Conservation (phyloP, 2,113 vertebrate species). For the Girardinichthys multiradiatus region DNA sequence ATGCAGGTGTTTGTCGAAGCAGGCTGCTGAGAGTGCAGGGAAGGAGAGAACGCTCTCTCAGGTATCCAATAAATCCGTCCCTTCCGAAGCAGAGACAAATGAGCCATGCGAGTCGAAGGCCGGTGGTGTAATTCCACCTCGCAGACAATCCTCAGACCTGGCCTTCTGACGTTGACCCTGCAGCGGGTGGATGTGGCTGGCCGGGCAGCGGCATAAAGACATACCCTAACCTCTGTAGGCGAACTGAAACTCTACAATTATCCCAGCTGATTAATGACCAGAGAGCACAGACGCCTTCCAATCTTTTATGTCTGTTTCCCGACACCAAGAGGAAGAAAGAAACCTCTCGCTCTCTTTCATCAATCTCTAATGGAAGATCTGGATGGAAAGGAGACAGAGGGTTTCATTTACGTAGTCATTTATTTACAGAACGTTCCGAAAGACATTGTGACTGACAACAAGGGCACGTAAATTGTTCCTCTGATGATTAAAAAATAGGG, state of each 20-base stretch:
- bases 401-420: slow-evolving; percentile 67
- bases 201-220: slow-evolving; percentile 24
- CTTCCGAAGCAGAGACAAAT: slow-evolving; percentile 72
- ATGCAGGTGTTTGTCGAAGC: slow-evolving; percentile 76
- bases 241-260: slow-evolving; percentile 7
- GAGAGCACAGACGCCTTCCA: slow-evolving; percentile 2
- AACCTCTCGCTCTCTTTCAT: slow-evolving; percentile 38
- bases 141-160: slow-evolving; percentile 46
- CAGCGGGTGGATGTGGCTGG: slow-evolving; percentile 37
- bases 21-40: slow-evolving; percentile 81
- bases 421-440: slow-evolving; percentile 65
- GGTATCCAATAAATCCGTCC: slow-evolving; percentile 78
- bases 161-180: slow-evolving; percentile 48
- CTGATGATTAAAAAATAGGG: not conserved
- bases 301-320: not conserved
- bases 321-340: slow-evolving; percentile 41
- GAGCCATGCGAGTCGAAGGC: slow-evolving; percentile 53
- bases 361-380: slow-evolving; percentile 65
- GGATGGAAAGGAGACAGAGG: slow-evolving; percentile 38
- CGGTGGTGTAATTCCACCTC: slow-evolving; percentile 78
- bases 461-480: slow-evolving; percentile 1
- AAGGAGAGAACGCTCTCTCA: slow-evolving; percentile 80
- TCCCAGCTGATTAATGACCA: slow-evolving; percentile 3
- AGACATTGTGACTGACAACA: slow-evolving; percentile 25
- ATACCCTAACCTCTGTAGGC: not conserved